Evolutionary conservation across 2,888 invertebrate genomes (phyloP), one percentile per base, ranked within the genome.

Genomic region (Andrena bucephala): DNA sequence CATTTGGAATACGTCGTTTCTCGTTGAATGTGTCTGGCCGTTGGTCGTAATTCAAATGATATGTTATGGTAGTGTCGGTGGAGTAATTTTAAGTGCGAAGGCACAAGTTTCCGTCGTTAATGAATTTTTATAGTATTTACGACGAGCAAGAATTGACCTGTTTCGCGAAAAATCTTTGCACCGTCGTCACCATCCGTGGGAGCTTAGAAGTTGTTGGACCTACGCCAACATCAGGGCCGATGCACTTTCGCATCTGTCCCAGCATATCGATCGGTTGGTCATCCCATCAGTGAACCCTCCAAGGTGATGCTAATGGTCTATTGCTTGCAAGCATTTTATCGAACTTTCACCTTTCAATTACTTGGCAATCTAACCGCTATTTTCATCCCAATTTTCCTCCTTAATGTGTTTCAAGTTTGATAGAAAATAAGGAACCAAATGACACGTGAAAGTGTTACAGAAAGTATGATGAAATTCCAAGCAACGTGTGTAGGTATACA

Each of bases 171-270:
- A 60, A 69, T 63, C 70, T 76, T 70, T 60, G 59, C 65, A 48
- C 31, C 36, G 59, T 68, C 74, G 78, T 78, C 74, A 67, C 54
- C 69, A 59, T 69, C 65, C 62, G 68, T 24, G 65, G 78, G 72
- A 81, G 66, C 57, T 65, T 42, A 69, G 50, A 85, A 85, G 81
- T 68, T 65, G 69, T 77, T 85, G 85, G 81, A 87, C 81, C 77
- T 72, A 66, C 42, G 77, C 87, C 87, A 85, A 76, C 77, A 67
- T 75, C 75, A 75, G 67, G 87, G 87, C 77, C 81, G 84, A 86
- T 86, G 85, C 87, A 86, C 77, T 81, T 85, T 84, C 85, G 81
- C 74, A 85, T 85, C 77, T 81, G 85, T 84, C 72, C 85, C 67
- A 77, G 52, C 69, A 77, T 80, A 84, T 85, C 87, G 87, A 85